Conservation (phyloP, 2,113 vertebrate species). For the Nasalis larvatus region DNA sequence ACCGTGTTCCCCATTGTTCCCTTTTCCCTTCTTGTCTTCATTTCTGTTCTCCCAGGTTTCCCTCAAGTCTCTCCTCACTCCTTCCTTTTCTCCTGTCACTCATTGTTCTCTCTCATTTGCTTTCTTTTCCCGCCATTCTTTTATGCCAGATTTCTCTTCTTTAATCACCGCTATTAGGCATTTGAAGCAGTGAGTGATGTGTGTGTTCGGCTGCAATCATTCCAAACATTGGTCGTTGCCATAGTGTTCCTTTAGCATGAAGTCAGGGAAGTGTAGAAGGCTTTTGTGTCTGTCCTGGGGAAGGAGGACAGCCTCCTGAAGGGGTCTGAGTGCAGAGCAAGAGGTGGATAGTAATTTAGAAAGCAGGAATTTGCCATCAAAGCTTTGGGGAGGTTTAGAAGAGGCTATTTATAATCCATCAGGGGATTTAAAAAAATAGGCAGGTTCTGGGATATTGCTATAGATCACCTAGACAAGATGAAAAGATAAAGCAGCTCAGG, state of each 20-base stretch:
- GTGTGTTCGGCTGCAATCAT: fast-evolving
- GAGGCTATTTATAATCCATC: conserved; percentile 68
- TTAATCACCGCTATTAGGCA: neutral
- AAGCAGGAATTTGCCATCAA: conserved; percentile 37
- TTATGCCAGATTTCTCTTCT: neutral
- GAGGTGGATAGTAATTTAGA: neutral
- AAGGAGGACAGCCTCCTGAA: neutral
- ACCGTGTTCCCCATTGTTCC: too few relatives aligned
- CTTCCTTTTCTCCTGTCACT: neutral
- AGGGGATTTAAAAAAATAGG: conserved; percentile 61
- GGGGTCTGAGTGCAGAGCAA: neutral
- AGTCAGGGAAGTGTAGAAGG: neutral
- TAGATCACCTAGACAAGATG: conserved; percentile 70
- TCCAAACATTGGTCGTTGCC: neutral
- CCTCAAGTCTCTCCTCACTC: fast-evolving
- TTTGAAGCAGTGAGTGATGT: neutral
- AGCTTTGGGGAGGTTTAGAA: conserved; percentile 19
- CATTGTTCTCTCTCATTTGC: neutral
- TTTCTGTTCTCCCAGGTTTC: neutral
- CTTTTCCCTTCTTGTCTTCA: neutral
- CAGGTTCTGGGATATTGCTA: conserved; percentile 57
- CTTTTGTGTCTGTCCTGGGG: neutral
- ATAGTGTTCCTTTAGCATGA: neutral
- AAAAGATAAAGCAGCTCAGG: conserved; percentile 58
- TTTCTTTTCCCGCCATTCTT: neutral